Evolutionary conservation across 2,888 invertebrate species (phyloP).

Genomic region (Lycocerus yunnanus): DNA sequence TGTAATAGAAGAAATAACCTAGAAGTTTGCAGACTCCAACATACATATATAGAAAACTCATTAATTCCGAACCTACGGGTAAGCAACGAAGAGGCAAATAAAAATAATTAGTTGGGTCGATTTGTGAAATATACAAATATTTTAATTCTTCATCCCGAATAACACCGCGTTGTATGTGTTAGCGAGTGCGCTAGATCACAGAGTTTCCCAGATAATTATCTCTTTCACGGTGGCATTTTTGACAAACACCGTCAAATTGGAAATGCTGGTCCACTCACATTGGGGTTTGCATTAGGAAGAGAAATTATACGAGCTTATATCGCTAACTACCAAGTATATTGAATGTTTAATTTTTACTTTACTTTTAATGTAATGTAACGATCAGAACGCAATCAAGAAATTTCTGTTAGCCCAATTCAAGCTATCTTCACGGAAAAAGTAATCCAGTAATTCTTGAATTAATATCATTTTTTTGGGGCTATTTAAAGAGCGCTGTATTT

Average conservation of each 20-base stretch:
- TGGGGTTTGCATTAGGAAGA: conserved; percentile 75
- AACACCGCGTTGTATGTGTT: conserved; percentile 81
- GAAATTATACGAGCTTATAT: conserved; percentile 66
- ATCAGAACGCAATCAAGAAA: too few species aligned
- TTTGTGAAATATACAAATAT: conserved; percentile 12
- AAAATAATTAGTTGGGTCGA: not conserved
- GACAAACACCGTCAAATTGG: conserved; percentile 86
- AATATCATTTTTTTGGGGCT: too few species aligned
- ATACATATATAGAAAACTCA: too few species aligned
- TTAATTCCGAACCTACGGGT: conserved; percentile 89
- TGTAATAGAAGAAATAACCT: too few species aligned
- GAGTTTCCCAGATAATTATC: conserved; percentile 78
- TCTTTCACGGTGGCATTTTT: conserved; percentile 74
- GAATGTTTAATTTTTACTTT: too few species aligned
- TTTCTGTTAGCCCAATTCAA: too few species aligned
- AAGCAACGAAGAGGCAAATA: conserved; percentile 74
- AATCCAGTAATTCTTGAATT: too few species aligned
- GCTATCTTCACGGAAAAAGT: too few species aligned
- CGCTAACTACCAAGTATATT: too few species aligned
- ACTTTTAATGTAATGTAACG: too few species aligned
- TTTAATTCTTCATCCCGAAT: conserved; percentile 76
- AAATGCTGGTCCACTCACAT: conserved; percentile 89
- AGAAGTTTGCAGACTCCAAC: too few species aligned
- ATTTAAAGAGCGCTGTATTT: too few species aligned
- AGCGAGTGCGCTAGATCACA: conserved; percentile 87